These are phyloP conservation scores for Phymanthus crucifer DNA, from an alignment of 92 coral and sea anemone genomes.

Conservation along the genomic window DNA sequence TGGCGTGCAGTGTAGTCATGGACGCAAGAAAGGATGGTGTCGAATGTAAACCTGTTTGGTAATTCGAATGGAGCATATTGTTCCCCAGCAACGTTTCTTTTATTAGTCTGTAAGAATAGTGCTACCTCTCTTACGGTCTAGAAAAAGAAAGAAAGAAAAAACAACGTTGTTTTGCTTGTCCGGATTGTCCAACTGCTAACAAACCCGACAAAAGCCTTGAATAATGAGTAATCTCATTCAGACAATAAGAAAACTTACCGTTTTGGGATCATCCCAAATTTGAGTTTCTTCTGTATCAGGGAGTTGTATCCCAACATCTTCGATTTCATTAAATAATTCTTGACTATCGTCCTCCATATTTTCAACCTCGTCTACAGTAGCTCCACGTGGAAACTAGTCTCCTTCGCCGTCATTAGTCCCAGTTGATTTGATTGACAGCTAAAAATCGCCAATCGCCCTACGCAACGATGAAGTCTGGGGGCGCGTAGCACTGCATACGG, in stretches of 20 bases:
- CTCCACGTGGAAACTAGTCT: neutral
- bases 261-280: slow-evolving; percentile 29
- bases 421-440: neutral
- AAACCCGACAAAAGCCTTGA: slow-evolving; percentile 1
- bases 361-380: neutral
- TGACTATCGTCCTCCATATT: slow-evolving; percentile 14
- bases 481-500: neutral
- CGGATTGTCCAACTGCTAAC: neutral
- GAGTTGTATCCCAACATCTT: neutral
- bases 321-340: neutral
- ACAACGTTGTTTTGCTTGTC: neutral
- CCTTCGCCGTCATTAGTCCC: neutral
- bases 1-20: slow-evolving; percentile 22
- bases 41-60: slow-evolving; percentile 16
- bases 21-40: slow-evolving; percentile 11
- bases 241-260: slow-evolving; percentile 6
- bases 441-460: neutral
- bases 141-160: slow-evolving; percentile 12
- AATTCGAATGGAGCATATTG: slow-evolving; percentile 15
- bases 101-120: slow-evolving; percentile 10
- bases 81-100: slow-evolving; percentile 7
- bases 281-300: slow-evolving; percentile 14
- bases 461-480: neutral
- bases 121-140: neutral
- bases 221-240: slow-evolving; percentile 1